These are phyloP conservation scores for Siderastrea siderea DNA, from an alignment of 92 coral and sea anemone species.

Conservation along the genomic window DNA sequence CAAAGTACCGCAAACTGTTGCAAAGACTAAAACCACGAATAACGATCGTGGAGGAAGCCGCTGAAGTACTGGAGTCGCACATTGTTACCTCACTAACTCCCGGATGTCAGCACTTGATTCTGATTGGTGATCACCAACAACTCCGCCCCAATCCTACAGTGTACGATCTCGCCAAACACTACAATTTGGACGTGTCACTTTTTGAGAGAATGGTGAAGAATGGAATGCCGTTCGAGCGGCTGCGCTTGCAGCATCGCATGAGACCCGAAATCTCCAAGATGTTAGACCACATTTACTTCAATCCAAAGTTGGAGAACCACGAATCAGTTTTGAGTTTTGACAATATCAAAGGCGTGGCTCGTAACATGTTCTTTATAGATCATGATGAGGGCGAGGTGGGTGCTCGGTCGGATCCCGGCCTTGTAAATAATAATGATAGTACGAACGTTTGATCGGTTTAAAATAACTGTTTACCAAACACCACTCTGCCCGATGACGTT, in stretches of 20 bases:
- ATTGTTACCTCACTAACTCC: slow-evolving; percentile 88
- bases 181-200: slow-evolving; percentile 85
- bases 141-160: slow-evolving; percentile 96
- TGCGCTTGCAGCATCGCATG: slow-evolving; percentile 93
- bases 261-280: slow-evolving; percentile 95
- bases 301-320: slow-evolving; percentile 79
- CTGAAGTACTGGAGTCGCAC: slow-evolving; percentile 96
- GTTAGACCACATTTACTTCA: slow-evolving; percentile 83
- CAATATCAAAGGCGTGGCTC: slow-evolving; percentile 80
- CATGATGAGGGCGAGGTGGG: slow-evolving; percentile 84
- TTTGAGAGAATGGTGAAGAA: slow-evolving; percentile 89
- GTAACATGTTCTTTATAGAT: slow-evolving; percentile 83
- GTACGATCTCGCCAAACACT: slow-evolving; percentile 77
- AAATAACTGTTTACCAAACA: too few species aligned
- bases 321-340: slow-evolving; percentile 84
- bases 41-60: slow-evolving; percentile 95
- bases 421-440: too few species aligned
- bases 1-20: slow-evolving; percentile 82
- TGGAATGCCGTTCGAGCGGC: slow-evolving; percentile 84
- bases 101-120: slow-evolving; percentile 93
- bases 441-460: too few species aligned
- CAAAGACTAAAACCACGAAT: slow-evolving; percentile 87
- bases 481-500: too few species aligned
- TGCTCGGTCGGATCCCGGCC: too few species aligned
- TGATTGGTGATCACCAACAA: slow-evolving; percentile 97